Conservation (phyloP, 2,888 invertebrate species). For the Chironomus tentans region DNA sequence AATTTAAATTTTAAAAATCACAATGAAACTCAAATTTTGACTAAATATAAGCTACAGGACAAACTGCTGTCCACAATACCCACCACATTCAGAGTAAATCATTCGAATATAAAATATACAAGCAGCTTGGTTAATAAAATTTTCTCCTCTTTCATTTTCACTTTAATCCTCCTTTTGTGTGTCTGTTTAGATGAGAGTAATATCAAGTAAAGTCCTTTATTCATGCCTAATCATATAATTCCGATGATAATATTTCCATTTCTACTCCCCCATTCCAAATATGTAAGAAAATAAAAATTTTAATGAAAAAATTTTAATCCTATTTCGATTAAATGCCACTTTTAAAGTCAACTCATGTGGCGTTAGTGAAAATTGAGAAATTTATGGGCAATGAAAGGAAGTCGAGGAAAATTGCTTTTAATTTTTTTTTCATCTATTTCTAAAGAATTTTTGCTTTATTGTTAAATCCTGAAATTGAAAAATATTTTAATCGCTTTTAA, state of each 20-base stretch:
- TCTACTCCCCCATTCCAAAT: not conserved
- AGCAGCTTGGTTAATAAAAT: too few species aligned
- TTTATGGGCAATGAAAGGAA: not conserved
- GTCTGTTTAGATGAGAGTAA: not conserved
- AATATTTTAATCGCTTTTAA: slow-evolving; percentile 13
- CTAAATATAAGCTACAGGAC: too few species aligned
- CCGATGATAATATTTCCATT: slow-evolving; percentile 4
- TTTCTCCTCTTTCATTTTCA: not conserved
- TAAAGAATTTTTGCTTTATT: not conserved
- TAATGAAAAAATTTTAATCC: slow-evolving; percentile 8
- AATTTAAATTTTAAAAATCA: too few species aligned
- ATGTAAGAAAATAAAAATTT: not conserved
- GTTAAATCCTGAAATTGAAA: slow-evolving; percentile 28
- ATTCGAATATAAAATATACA: too few species aligned
- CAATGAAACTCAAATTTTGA: too few species aligned
- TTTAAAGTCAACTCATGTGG: slow-evolving; percentile 18
- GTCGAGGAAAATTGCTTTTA: not conserved
- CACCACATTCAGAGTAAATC: too few species aligned
- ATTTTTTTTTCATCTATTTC: not conserved
- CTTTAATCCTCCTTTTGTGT: not conserved
- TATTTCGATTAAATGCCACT: slow-evolving; percentile 21
- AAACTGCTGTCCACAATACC: too few species aligned
- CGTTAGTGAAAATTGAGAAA: not conserved
- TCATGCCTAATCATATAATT: slow-evolving; percentile 23
- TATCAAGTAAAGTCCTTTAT: not conserved